These are phyloP conservation scores for Myzus persicae DNA, from an alignment of 1,140 invertebrate species.

Conservation along the genomic window DNA sequence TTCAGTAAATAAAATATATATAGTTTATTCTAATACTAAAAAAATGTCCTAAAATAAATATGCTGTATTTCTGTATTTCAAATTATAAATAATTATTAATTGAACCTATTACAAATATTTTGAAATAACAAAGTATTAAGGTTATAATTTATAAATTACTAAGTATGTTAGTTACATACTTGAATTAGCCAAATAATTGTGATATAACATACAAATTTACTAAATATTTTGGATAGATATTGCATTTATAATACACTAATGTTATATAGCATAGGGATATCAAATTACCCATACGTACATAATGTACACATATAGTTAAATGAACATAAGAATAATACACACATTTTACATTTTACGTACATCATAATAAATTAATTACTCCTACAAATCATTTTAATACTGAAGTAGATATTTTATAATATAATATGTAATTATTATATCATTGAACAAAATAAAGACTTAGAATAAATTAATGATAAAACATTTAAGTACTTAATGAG, in stretches of 20 bases:
- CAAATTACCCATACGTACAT: background rate
- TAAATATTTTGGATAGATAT: background rate
- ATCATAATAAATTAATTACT: background rate
- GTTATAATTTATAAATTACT: background rate
- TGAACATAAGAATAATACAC: background rate
- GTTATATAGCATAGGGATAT: too few relatives aligned
- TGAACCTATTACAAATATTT: background rate
- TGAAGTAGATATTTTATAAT: background rate
- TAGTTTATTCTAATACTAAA: background rate
- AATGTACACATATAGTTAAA: background rate
- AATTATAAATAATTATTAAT: too few relatives aligned
- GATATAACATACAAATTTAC: background rate
- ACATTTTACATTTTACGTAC: background rate
- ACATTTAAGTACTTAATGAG: too few relatives aligned
- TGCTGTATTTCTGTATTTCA: background rate
- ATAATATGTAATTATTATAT: background rate
- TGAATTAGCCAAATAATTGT: background rate
- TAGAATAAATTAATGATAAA: background rate
- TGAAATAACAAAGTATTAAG: background rate
- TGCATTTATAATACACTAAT: background rate
- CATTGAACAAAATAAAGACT: background rate
- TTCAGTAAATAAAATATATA: background rate
- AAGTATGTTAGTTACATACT: too few relatives aligned
- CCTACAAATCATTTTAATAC: background rate
- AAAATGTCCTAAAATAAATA: background rate